These are phyloP conservation scores for Vanessa tameamea DNA, from an alignment of 1,140 invertebrate species.

Conservation along the genomic window DNA sequence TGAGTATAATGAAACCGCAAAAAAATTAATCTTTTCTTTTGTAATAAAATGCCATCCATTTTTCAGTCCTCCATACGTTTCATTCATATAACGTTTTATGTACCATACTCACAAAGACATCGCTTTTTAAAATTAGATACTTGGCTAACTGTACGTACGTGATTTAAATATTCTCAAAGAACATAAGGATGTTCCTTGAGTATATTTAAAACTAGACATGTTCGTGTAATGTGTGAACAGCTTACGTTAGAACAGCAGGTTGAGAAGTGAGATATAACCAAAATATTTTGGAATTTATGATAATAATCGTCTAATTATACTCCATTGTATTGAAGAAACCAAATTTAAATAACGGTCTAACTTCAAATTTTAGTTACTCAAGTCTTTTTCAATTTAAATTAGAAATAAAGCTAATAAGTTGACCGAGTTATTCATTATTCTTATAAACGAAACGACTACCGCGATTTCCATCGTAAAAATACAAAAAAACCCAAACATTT, in stretches of 20 bases:
- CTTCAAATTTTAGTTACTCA: too few species aligned
- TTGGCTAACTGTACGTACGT: background rate
- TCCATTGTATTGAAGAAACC: too few species aligned
- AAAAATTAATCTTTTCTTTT: background rate
- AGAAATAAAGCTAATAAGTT: too few species aligned
- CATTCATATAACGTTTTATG: background rate
- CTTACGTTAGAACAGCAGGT: background rate
- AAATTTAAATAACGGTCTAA: too few species aligned
- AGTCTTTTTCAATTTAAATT: too few species aligned
- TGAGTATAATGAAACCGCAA: background rate
- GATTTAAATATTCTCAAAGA: background rate
- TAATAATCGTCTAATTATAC: too few species aligned
- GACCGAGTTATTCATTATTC: too few species aligned
- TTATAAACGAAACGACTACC: too few species aligned
- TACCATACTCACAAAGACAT: background rate
- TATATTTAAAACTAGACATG: background rate
- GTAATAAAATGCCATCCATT: background rate
- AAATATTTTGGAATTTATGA: too few species aligned
- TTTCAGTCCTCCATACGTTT: background rate
- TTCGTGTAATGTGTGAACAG: background rate
- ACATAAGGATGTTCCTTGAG: background rate
- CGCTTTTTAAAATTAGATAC: background rate
- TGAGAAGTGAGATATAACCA: background rate
- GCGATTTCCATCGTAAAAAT: too few species aligned
- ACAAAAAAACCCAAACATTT: too few species aligned